These are phyloP conservation scores for Chelon labrosus DNA, from an alignment of 2,797 vertebrate genomes.

Conservation along the genomic window DNA sequence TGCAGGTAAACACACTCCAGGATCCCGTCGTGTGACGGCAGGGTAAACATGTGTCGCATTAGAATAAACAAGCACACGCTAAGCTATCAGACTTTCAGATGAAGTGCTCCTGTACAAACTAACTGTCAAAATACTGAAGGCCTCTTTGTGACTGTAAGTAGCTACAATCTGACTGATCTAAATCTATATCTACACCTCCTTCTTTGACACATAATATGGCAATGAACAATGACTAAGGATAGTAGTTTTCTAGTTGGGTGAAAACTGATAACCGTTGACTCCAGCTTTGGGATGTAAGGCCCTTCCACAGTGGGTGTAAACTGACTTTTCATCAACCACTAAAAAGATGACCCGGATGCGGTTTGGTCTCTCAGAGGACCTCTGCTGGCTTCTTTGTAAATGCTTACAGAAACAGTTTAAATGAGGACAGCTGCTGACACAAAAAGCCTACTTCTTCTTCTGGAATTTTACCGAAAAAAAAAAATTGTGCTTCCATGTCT, in stretches of 20 bases:
- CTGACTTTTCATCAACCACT: background rate
- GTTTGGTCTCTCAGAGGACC: slow-evolving; percentile 1
- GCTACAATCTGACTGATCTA: background rate
- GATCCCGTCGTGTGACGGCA: slow-evolving; percentile 69
- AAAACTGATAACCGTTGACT: too few relatives aligned
- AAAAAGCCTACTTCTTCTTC: background rate
- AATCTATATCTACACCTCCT: background rate
- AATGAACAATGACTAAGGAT: background rate
- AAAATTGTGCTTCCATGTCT: background rate
- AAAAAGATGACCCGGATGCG: background rate
- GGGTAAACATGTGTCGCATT: slow-evolving; percentile 55
- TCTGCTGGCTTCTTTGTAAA: slow-evolving; percentile 8
- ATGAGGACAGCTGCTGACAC: background rate
- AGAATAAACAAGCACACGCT: slow-evolving; percentile 58
- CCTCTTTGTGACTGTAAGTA: background rate
- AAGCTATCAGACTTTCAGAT: background rate
- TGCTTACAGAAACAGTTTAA: background rate
- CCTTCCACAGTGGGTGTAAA: slow-evolving; percentile 41
- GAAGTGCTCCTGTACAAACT: background rate
- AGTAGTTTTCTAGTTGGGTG: background rate
- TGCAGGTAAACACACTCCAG: slow-evolving; percentile 79
- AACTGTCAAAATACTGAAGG: background rate
- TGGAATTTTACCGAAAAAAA: background rate
- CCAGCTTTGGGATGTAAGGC: slow-evolving; percentile 22
- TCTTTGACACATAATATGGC: background rate